phyloP scores from a whole-genome alignment of 2,797 vertebrate genomes.

The Propithecus deckenii region DNA sequence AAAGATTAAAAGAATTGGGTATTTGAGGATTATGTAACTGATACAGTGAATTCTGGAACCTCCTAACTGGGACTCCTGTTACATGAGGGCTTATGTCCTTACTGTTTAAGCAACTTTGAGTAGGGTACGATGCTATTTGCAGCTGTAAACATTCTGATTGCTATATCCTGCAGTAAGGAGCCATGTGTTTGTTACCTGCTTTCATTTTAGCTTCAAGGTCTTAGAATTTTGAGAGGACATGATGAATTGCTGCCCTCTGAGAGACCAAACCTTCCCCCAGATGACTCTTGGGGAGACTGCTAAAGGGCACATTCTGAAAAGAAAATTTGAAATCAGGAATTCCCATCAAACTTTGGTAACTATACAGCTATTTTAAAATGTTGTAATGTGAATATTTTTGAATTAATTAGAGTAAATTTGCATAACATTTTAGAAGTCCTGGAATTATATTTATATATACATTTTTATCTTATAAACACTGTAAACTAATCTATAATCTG shows the following conservation, averaged over 20 bases:
- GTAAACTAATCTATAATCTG: constrained; percentile 27
- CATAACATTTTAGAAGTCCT: not conserved
- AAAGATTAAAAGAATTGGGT: not conserved
- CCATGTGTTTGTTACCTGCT: not conserved
- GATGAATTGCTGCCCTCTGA: not conserved
- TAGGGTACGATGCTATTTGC: not conserved
- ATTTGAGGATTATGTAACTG: not conserved
- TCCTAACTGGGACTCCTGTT: not conserved
- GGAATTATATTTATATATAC: not conserved
- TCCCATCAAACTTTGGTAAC: not conserved
- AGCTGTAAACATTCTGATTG: not conserved
- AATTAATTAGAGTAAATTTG: constrained; percentile 25
- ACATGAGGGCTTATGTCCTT: not conserved
- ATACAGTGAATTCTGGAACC: not conserved
- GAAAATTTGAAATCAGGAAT: not conserved
- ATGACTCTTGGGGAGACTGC: not conserved
- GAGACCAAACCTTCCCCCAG: not conserved
- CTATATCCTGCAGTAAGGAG: not conserved
- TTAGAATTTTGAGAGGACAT: not conserved
- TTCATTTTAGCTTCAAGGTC: not conserved
- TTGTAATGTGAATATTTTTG: not conserved
- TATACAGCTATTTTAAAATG: constrained; percentile 3
- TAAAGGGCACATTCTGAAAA: not conserved
- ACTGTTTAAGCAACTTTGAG: not conserved
- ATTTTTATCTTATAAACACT: not conserved